These are phyloP conservation scores for Tetanocera ferruginea DNA, from an alignment of 2,888 invertebrate species.

Conservation along the genomic window DNA sequence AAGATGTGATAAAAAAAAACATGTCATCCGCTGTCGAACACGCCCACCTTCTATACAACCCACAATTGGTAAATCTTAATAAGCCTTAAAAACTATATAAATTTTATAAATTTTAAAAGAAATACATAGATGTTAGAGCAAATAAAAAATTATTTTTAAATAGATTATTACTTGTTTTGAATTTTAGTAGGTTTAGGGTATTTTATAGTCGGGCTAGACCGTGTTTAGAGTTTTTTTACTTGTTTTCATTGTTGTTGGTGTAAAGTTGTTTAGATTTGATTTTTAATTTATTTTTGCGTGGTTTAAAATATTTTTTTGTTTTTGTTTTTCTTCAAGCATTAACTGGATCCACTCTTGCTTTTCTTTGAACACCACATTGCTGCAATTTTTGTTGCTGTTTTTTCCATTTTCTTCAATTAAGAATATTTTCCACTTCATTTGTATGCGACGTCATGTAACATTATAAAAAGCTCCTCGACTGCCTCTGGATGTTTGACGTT, in stretches of 20 bases:
- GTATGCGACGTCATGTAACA: conserved; percentile 20
- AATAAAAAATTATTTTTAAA: too few species aligned
- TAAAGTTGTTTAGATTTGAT: conserved; percentile 15
- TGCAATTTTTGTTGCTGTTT: conserved; percentile 29
- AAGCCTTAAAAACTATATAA: too few species aligned
- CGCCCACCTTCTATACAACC: too few species aligned
- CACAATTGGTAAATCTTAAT: too few species aligned
- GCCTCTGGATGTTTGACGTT: neutral
- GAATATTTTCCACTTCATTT: conserved; percentile 34
- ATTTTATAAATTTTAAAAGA: too few species aligned
- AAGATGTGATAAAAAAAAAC: too few species aligned
- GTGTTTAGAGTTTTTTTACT: conserved; percentile 38
- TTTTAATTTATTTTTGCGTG: conserved; percentile 37
- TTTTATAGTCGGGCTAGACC: too few species aligned
- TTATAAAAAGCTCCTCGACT: neutral
- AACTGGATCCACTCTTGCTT: conserved; percentile 42
- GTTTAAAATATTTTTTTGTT: conserved; percentile 21
- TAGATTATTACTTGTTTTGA: too few species aligned
- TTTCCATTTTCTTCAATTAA: conserved; percentile 28
- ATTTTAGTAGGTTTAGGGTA: too few species aligned
- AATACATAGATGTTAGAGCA: too few species aligned
- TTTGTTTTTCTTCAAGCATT: conserved; percentile 16
- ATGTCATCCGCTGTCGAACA: too few species aligned
- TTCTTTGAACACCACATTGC: conserved; percentile 42
- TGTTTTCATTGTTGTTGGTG: conserved; percentile 41